Evolutionary conservation across 1,140 invertebrate species (phyloP).

Genomic region (Meteorus sp.): DNA sequence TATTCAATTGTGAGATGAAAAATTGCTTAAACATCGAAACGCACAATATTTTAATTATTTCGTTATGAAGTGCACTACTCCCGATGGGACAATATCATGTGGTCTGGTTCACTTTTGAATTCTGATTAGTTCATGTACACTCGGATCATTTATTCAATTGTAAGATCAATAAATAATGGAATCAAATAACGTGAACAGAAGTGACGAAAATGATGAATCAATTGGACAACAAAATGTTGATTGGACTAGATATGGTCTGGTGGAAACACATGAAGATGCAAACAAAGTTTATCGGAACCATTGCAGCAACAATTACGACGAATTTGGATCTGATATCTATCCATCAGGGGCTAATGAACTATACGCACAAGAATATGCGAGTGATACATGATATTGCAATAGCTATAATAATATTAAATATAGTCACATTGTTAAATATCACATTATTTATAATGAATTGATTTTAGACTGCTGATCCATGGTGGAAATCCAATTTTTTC

Average conservation of each 20-base stretch:
- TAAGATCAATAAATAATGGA: conserved; percentile 28
- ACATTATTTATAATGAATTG: no score
- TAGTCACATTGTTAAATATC: conserved; percentile 21
- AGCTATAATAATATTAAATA: background rate
- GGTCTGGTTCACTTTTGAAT: no score
- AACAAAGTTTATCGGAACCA: conserved; percentile 59
- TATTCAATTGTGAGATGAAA: no score
- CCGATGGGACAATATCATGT: no score
- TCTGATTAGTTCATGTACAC: no score
- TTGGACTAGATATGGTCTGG: conserved; percentile 63
- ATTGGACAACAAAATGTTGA: conserved; percentile 50
- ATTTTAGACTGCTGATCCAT: conserved; percentile 73
- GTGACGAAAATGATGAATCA: conserved; percentile 31
- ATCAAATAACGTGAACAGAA: conserved; percentile 31
- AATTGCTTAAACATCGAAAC: no score
- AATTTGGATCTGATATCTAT: conserved; percentile 74
- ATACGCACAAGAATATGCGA: conserved; percentile 83
- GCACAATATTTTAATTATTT: no score
- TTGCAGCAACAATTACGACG: conserved; percentile 66
- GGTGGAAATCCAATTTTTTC: conserved; percentile 94
- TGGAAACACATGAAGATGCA: conserved; percentile 54
- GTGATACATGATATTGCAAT: conserved; percentile 20
- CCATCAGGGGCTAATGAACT: conserved; percentile 84
- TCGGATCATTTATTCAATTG: no score
- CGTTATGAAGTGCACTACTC: no score